Conservation (phyloP, 2,888 invertebrate genomes). For the Nephrotoma guestfalica region DNA sequence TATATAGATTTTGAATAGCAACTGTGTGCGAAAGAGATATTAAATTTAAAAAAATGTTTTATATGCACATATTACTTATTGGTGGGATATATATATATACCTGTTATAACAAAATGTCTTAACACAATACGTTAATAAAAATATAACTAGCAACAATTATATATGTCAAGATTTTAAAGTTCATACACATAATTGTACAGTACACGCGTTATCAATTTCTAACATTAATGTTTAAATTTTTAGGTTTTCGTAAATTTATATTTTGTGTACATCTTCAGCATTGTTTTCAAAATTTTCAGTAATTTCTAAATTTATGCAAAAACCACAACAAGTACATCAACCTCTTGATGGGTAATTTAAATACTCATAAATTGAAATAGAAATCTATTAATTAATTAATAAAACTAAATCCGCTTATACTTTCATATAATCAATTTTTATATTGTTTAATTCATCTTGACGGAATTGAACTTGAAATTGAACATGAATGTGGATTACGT, state of each 20-base stretch:
- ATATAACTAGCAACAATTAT: not conserved
- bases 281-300: not conserved
- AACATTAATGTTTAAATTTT: not conserved
- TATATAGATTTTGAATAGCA: not conserved
- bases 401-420: not conserved
- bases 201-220: not conserved
- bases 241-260: not conserved
- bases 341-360: not conserved
- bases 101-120: not conserved
- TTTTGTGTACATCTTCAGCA: not conserved
- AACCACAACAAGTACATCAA: not conserved
- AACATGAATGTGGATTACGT: not conserved
- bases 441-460: not conserved
- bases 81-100: constrained; percentile 1
- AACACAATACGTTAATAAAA: not conserved
- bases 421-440: not conserved
- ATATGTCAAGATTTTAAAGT: not conserved
- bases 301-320: not conserved
- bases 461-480: not conserved
- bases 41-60: not conserved
- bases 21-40: not conserved
- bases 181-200: not conserved
- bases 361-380: not conserved
- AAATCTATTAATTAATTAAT: not conserved
- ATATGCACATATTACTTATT: not conserved